Percentiles rank a stretch among this genome's conserved stretches.
Conservation (phyloP, 2,113 vertebrate genomes). For the Cricetomys ansorgei region DNA sequence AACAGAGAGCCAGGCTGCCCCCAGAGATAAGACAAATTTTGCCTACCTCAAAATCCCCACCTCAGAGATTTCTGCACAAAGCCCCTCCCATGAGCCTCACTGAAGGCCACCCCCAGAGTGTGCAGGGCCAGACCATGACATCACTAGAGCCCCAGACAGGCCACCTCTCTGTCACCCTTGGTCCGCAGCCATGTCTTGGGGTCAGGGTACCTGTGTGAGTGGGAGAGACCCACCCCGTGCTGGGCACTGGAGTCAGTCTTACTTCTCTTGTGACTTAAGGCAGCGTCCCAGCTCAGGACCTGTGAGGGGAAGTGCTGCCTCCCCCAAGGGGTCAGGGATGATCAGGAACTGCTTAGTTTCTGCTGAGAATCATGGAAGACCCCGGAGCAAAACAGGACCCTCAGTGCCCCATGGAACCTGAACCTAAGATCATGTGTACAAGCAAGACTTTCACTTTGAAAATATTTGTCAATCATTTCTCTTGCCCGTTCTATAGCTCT, state of each 20-base stretch:
- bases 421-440: background rate
- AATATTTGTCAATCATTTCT: background rate
- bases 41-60: background rate
- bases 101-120: too few species aligned
- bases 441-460: background rate
- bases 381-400: background rate
- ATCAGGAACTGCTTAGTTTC: background rate
- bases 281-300: background rate
- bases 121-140: background rate
- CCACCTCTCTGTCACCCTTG: background rate
- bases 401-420: background rate
- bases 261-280: too few species aligned
- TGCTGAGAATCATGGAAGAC: too few species aligned
- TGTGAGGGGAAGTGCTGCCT: background rate
- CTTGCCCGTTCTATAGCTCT: too few species aligned
- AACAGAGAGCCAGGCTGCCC: too few species aligned
- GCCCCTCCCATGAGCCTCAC: accelerated
- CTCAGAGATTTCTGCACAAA: background rate
- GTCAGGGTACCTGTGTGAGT: background rate
- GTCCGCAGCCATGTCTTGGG: background rate
- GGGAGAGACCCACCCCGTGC: too few species aligned
- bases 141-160: accelerated
- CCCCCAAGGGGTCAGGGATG: accelerated
- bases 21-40: accelerated
- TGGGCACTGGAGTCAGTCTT: background rate